phyloP scores from a whole-genome alignment of 1,140 invertebrate genomes.

The Lasaia peninsularis region DNA sequence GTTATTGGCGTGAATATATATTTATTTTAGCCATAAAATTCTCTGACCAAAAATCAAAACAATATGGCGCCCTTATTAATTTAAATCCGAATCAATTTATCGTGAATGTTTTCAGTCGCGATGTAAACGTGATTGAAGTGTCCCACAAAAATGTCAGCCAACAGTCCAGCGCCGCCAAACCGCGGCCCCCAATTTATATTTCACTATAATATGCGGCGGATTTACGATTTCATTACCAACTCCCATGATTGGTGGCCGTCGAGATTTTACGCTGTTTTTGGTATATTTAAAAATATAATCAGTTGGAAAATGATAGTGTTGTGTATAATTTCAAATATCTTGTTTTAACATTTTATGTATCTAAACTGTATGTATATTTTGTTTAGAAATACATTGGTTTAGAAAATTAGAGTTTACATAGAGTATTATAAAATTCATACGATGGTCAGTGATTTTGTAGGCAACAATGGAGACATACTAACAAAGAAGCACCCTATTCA shows the following conservation, averaged over 20 bases:
- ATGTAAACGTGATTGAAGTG: conserved; percentile 8
- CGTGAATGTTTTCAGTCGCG: conserved; percentile 3
- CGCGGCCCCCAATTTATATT: conserved; percentile 10
- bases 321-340: too few relatives aligned
- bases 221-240: conserved; percentile 13
- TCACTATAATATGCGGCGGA: conserved; percentile 11
- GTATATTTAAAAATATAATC: too few relatives aligned
- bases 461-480: too few relatives aligned
- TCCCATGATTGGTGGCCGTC: conserved; percentile 7
- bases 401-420: too few relatives aligned
- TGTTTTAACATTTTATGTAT: too few relatives aligned
- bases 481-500: too few relatives aligned
- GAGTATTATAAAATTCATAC: too few relatives aligned
- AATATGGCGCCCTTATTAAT: neutral
- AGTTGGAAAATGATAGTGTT: too few relatives aligned
- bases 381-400: too few relatives aligned
- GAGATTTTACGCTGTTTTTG: neutral
- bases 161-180: conserved; percentile 6
- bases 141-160: conserved; percentile 17
- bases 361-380: too few relatives aligned
- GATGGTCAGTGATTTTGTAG: too few relatives aligned
- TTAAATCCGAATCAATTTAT: neutral
- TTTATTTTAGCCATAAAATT: neutral
- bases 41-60: neutral
- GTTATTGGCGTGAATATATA: too few relatives aligned